Evolutionary conservation across 2,113 vertebrate species (phyloP), one percentile per base, ranked within the genome.

Genomic region (Sprattus sprattus): DNA sequence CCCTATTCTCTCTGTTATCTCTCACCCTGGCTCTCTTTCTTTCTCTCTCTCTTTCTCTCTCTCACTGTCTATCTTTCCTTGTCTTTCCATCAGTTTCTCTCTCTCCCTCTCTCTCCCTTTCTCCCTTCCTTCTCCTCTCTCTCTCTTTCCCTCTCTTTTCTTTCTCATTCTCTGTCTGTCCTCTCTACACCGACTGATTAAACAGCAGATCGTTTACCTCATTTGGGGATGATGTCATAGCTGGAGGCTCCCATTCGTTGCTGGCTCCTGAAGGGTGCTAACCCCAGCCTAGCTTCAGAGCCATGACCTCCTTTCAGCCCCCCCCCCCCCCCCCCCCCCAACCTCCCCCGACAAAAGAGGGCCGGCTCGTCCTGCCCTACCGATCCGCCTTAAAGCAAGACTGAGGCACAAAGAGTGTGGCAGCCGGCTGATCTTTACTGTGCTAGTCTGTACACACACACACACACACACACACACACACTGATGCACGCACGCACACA

Each of bases 211-310:
- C 83, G 84, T 92, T 89, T 86, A 89, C 92, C 90, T 90, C 83
- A 87, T 88, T 89, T 88, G 90, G 86, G 82, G 91, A 89, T 93
- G 92, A 93, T 91, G 90, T 93, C 91, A 93, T 89, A 47, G 85
- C 86, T 81, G 71, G 50, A 89, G 80, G 49, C 86, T 90, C 81
- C 86, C 45, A 92, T 93, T 94, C 88, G 88, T 88, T 91, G 85
- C 87, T 49, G 81, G 84, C 88, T 92, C 86, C 89, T 91, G 84
- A 87, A 86, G 91, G 88, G 85, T 85, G 87, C 89, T 89, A 88
- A 88, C 89, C 89, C 84, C 84, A 84, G 89, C 78, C 45, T 46
- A 50, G 32, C 46, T 80, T 57, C 13, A 83, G 47, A 88, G 89
- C 88, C 50, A 85, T 93, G 92, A 93, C 91, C 92, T 91, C 88